Evolutionary conservation across 2,888 invertebrate species (phyloP).

Genomic region (Idaea aversata): DNA sequence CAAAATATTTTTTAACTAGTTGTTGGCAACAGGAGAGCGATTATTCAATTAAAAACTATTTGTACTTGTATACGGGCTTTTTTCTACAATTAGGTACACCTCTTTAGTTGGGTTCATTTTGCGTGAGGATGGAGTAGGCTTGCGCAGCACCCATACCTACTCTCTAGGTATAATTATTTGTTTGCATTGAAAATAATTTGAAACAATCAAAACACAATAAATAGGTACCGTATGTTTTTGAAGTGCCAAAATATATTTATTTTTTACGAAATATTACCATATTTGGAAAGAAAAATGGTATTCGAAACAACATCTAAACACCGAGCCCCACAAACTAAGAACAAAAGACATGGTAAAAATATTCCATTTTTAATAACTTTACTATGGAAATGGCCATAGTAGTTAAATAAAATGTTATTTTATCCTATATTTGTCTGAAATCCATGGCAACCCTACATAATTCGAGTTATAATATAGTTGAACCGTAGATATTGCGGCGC

Average conservation of each 20-base stretch:
- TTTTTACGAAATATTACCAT: neutral
- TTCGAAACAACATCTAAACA: neutral
- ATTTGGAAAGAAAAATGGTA: neutral
- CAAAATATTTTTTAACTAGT: too few relatives aligned
- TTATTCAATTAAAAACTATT: too few relatives aligned
- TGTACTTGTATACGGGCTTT: too few relatives aligned
- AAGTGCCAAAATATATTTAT: neutral
- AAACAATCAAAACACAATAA: neutral
- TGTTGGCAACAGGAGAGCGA: too few relatives aligned
- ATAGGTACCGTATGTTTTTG: too few relatives aligned
- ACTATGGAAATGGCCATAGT: neutral
- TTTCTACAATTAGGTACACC: too few relatives aligned
- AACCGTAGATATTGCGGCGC: neutral
- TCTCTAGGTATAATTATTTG: neutral
- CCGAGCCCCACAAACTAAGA: too few relatives aligned
- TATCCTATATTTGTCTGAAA: neutral
- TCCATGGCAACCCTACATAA: neutral
- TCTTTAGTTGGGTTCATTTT: too few relatives aligned
- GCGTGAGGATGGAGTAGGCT: too few relatives aligned
- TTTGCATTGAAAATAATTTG: neutral
- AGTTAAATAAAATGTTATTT: neutral
- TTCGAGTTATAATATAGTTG: slow-evolving; percentile 2
- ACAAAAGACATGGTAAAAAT: too few relatives aligned
- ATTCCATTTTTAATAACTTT: neutral
- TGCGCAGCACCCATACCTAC: too few relatives aligned